Evolutionary conservation across 2,113 vertebrate species (phyloP).

Genomic region (Sylvicapra grimmia): DNA sequence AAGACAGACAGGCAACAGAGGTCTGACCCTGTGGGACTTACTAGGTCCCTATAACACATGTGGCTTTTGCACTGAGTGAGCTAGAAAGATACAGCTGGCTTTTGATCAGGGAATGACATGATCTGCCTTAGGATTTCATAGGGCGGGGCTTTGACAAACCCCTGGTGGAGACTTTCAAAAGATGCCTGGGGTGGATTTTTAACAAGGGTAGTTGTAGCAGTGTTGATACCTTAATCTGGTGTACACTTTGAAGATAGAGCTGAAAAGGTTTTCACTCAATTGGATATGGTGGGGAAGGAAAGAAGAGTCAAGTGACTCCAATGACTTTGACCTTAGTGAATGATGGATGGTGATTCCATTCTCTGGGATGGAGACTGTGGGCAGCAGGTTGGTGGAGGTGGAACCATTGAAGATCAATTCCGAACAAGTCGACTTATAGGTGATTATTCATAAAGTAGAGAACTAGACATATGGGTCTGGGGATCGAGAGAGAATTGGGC

Average conservation of each 20-base stretch:
- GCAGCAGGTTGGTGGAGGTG: too few species aligned
- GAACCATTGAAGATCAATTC: not conserved
- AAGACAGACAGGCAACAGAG: not conserved
- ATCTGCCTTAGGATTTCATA: not conserved
- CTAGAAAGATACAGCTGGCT: not conserved
- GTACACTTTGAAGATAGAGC: not conserved
- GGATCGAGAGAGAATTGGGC: not conserved
- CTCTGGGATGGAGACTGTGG: not conserved
- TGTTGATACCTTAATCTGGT: not conserved
- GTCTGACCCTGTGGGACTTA: not conserved
- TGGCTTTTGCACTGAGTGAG: not conserved
- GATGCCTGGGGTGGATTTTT: not conserved
- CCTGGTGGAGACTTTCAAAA: not conserved
- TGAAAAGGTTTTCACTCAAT: not conserved
- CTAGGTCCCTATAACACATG: accelerated
- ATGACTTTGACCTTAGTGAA: not conserved
- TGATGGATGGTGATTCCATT: not conserved
- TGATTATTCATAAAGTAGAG: not conserved
- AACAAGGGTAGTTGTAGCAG: not conserved
- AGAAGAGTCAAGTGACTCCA: not conserved
- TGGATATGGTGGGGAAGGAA: not conserved
- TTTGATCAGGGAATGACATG: not conserved
- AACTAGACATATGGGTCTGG: not conserved
- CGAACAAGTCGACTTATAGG: not conserved
- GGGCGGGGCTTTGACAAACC: accelerated